Evolutionary conservation across 1,140 invertebrate species (phyloP).

Genomic region (Drosophila punjabiensis): DNA sequence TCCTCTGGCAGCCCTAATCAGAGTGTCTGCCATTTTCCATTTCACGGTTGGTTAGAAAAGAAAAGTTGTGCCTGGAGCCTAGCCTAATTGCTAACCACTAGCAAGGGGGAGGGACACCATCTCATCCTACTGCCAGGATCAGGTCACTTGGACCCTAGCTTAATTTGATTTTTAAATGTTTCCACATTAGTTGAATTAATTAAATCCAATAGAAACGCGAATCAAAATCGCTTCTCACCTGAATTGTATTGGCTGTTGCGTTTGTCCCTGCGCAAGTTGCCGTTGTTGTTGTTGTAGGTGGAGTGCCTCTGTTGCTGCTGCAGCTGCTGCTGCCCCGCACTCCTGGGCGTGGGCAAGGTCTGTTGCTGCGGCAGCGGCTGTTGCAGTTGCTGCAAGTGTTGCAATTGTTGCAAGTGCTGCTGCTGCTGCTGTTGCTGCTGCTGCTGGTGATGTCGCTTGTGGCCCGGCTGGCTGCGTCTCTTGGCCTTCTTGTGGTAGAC

Average conservation of each 20-base stretch:
- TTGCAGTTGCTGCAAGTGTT: constrained; percentile 2
- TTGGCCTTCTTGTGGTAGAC: constrained; percentile 82
- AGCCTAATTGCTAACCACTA: background rate
- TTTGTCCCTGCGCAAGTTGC: constrained; percentile 64
- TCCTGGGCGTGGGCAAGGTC: constrained; percentile 54
- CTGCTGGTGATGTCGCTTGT: constrained; percentile 66
- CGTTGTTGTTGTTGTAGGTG: constrained; percentile 74
- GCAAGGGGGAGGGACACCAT: background rate
- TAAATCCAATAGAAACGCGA: background rate
- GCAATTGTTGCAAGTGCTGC: constrained; percentile 17
- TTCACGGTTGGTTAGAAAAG: constrained; percentile 66
- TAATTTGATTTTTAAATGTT: background rate
- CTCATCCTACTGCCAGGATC: background rate
- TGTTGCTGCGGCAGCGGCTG: constrained; percentile 39
- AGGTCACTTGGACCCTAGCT: too few species aligned
- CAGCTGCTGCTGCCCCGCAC: constrained; percentile 38
- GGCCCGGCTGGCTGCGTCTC: constrained; percentile 49
- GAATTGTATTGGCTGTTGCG: constrained; percentile 77
- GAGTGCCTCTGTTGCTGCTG: constrained; percentile 64
- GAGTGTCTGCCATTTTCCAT: constrained; percentile 65
- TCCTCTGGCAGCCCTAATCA: constrained; percentile 21
- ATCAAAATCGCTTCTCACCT: constrained; percentile 37
- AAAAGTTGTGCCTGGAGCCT: constrained; percentile 23
- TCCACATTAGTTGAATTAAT: background rate
- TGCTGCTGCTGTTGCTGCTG: constrained; percentile 46